Conservation (phyloP, 2,888 invertebrate genomes). For the Macrosiphum euphorbiae region DNA sequence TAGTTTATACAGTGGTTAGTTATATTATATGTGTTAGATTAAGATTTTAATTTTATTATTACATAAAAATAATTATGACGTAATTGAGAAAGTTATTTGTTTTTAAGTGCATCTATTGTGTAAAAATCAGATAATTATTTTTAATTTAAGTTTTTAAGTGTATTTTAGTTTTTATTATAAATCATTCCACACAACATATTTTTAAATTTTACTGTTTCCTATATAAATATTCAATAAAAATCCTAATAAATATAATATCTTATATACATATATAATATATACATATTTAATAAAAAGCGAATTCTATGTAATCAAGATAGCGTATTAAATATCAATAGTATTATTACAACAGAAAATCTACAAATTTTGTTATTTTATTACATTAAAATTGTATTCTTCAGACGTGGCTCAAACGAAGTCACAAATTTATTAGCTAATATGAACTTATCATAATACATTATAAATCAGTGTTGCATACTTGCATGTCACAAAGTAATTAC, state of each 20-base stretch:
- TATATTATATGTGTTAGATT: background rate
- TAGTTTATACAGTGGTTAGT: background rate
- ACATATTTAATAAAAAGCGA: background rate
- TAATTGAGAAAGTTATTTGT: background rate
- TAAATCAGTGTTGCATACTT: background rate
- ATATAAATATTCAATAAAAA: background rate
- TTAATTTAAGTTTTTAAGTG: background rate
- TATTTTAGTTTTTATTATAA: background rate
- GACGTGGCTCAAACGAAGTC: background rate
- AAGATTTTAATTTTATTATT: background rate
- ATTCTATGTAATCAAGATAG: background rate
- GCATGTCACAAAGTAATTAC: background rate
- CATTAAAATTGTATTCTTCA: background rate
- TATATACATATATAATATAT: no score
- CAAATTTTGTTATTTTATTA: background rate
- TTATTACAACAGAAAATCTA: background rate
- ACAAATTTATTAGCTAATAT: background rate
- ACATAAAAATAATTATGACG: background rate
- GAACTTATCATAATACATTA: background rate
- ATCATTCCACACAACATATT: background rate
- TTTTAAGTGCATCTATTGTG: background rate
- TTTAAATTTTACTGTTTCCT: background rate
- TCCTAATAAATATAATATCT: no score
- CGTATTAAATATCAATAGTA: background rate
- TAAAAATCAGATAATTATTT: background rate